Conservation (phyloP, 2,113 vertebrate species). For the Lepus europaeus region DNA sequence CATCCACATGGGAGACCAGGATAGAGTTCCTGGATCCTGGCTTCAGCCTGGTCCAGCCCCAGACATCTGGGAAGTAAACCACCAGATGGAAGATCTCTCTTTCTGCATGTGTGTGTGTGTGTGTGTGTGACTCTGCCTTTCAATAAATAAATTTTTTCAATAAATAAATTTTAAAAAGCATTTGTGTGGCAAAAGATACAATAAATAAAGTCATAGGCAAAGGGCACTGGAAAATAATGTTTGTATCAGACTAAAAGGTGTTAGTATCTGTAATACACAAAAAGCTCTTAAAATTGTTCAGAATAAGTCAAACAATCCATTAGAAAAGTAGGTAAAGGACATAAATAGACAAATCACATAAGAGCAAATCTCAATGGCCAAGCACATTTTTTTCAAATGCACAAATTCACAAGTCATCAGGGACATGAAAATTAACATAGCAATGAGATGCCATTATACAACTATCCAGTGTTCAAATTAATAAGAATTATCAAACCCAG, state of each 20-base stretch:
- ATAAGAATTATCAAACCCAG: conserved; percentile 64
- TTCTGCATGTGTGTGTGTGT: too few relatives aligned
- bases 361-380: conserved; percentile 21
- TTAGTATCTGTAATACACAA: background rate
- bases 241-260: conserved; percentile 1
- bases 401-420: conserved; percentile 54
- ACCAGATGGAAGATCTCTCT: too few relatives aligned
- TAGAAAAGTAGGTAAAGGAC: conserved; percentile 27
- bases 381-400: conserved; percentile 48
- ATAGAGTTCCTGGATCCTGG: too few relatives aligned
- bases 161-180: too few relatives aligned
- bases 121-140: too few relatives aligned
- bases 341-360: conserved; percentile 36
- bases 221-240: conserved; percentile 14
- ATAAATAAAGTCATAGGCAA: conserved; percentile 53
- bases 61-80: too few relatives aligned
- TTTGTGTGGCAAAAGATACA: background rate
- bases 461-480: conserved; percentile 55
- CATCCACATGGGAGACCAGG: too few relatives aligned
- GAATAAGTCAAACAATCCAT: background rate
- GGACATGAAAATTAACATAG: conserved; percentile 66
- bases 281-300: conserved; percentile 41
- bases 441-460: conserved; percentile 60
- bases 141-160: too few relatives aligned
- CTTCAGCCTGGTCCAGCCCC: too few relatives aligned